A percentile compares a stretch with the other conserved stretches of the same genome.
Conservation (phyloP, 2,888 invertebrate species). For the Rotaria sp. region DNA sequence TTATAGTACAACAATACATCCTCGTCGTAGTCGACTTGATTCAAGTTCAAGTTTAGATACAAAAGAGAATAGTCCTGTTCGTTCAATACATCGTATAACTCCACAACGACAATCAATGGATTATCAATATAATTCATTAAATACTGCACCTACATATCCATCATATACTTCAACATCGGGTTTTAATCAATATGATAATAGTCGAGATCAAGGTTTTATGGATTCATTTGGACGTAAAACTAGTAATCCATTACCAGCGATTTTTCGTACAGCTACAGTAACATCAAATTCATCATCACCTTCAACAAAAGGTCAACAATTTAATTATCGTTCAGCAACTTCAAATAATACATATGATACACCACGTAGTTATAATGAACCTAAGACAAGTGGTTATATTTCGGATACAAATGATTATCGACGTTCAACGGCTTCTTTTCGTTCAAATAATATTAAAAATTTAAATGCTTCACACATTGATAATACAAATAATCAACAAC, state of each 20-base stretch:
- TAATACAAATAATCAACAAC: neutral
- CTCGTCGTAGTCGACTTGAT: neutral
- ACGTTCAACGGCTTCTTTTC: neutral
- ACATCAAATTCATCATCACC: neutral
- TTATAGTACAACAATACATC: neutral
- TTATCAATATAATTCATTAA: neutral
- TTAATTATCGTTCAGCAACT: neutral
- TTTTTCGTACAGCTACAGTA: neutral
- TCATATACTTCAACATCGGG: neutral
- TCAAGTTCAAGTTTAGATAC: neutral
- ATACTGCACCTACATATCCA: neutral
- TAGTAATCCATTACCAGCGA: neutral
- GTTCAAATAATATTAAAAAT: neutral
- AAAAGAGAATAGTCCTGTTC: conserved; percentile 1
- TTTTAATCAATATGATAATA: neutral
- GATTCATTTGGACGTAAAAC: conserved; percentile 7
- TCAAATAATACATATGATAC: neutral
- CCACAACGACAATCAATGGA: neutral
- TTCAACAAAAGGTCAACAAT: neutral
- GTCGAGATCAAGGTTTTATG: neutral
- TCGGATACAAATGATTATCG: conserved; percentile 12
- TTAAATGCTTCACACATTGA: neutral
- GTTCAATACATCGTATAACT: neutral
- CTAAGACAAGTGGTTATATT: neutral
- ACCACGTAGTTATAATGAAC: neutral